Percentiles rank a stretch among this genome's conserved stretches.
These are phyloP conservation scores for Eutolmus rufibarbis DNA, from an alignment of 2,888 invertebrate genomes.

Conservation along the genomic window DNA sequence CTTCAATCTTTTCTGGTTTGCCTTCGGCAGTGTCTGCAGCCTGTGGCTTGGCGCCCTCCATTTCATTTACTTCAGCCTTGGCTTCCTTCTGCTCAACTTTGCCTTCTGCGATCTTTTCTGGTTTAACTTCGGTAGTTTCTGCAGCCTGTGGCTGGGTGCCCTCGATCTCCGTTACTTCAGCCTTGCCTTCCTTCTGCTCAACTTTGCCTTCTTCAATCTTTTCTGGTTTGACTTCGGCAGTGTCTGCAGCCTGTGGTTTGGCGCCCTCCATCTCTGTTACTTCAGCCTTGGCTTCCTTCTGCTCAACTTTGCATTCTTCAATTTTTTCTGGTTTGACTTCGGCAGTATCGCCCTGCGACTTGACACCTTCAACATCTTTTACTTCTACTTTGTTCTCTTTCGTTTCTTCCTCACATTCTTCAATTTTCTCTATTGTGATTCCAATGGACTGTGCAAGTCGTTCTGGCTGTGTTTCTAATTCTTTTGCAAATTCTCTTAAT, in stretches of 20 bases:
- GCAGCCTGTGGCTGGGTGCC: neutral
- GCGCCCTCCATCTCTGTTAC: slow-evolving; percentile 29
- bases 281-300: neutral
- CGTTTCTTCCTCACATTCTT: neutral
- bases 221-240: neutral
- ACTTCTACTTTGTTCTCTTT: neutral
- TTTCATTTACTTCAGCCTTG: slow-evolving; percentile 34
- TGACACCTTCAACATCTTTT: neutral
- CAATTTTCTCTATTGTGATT: neutral
- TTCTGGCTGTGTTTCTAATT: neutral
- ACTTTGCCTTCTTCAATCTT: slow-evolving; percentile 47
- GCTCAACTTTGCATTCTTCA: slow-evolving; percentile 9
- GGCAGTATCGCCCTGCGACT: slow-evolving; percentile 44
- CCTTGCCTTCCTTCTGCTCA: neutral
- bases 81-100: neutral
- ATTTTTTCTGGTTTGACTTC: slow-evolving; percentile 7
- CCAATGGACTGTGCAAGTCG: neutral
- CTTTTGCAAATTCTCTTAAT: neutral
- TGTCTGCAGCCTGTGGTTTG: neutral
- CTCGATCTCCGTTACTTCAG: neutral
- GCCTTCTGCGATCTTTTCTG: neutral
- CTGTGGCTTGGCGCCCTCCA: slow-evolving; percentile 4
- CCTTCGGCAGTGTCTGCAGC: slow-evolving; percentile 40
- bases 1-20: neutral
- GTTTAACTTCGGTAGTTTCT: neutral